phyloP scores from a whole-genome alignment of 1,140 invertebrate species.

The Neuroterus valhalla region DNA sequence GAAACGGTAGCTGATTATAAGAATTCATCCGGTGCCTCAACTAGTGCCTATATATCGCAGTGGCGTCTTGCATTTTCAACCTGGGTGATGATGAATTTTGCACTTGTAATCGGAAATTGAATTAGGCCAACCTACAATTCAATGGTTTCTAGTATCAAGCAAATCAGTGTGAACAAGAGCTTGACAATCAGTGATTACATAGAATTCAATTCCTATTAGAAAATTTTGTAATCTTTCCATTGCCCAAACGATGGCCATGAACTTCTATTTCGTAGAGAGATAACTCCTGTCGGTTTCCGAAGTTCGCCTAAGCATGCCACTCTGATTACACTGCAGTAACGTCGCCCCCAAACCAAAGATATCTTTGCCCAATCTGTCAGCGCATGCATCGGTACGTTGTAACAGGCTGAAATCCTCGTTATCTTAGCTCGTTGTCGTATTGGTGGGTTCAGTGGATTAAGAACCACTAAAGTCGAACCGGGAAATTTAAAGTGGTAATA shows the following conservation, averaged over 20 bases:
- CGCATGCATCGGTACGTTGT: conserved; percentile 59
- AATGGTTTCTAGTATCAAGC: conserved; percentile 5
- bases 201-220: conserved; percentile 38
- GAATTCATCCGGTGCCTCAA: background rate
- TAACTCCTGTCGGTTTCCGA: conserved; percentile 46
- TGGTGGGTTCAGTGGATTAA: too few species aligned
- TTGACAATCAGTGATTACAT: conserved; percentile 39
- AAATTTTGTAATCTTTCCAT: too few species aligned
- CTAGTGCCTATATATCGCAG: conserved; percentile 59
- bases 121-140: conserved; percentile 14
- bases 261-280: conserved; percentile 49
- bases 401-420: too few species aligned
- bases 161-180: background rate
- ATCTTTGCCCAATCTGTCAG: too few species aligned
- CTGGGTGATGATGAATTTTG: conserved; percentile 13
- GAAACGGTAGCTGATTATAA: background rate
- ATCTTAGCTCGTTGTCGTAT: too few species aligned
- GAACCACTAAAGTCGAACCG: too few species aligned
- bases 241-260: conserved; percentile 43
- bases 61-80: conserved; percentile 56
- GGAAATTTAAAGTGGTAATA: too few species aligned
- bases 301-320: conserved; percentile 31
- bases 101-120: conserved; percentile 8
- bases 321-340: conserved; percentile 46
- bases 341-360: conserved; percentile 49